A percentile compares a stretch with the other conserved stretches of the same genome.
Evolutionary conservation across 2,888 invertebrate species (phyloP).

Genomic region (Craniophora ligustri): DNA sequence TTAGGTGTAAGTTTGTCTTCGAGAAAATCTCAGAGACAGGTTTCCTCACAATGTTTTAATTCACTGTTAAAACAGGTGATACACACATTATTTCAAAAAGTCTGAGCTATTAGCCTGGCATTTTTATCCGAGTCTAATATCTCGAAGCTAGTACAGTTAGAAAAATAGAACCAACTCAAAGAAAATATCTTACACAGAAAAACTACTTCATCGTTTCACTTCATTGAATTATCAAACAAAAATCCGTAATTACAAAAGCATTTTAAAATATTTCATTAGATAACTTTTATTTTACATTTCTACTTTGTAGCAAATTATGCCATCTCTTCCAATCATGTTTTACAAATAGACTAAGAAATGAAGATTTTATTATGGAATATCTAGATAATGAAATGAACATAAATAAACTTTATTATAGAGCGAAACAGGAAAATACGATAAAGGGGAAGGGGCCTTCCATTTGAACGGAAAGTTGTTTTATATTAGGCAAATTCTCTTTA

Average conservation of each 20-base stretch:
- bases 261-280: constrained; percentile 2
- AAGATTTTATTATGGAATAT: constrained; percentile 56
- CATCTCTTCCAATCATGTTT: constrained; percentile 19
- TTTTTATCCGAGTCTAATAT: too few relatives aligned
- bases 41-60: too few relatives aligned
- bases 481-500: constrained; percentile 70
- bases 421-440: constrained; percentile 68
- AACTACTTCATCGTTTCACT: too few relatives aligned
- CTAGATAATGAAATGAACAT: constrained; percentile 64
- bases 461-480: constrained; percentile 71
- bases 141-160: too few relatives aligned
- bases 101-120: too few relatives aligned
- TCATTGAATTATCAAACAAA: too few relatives aligned
- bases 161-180: too few relatives aligned
- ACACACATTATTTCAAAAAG: too few relatives aligned
- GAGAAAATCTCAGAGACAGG: too few relatives aligned
- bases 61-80: too few relatives aligned
- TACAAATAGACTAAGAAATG: constrained; percentile 34
- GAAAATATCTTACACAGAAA: too few relatives aligned
- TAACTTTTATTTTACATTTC: constrained; percentile 12
- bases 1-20: too few relatives aligned
- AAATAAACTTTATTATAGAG: constrained; percentile 66
- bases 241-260: neutral
- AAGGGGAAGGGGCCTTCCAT: constrained; percentile 67
- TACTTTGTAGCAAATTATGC: constrained; percentile 17